Conservation (phyloP, 2,888 invertebrate species). For the Leptopilina drosophilae region DNA sequence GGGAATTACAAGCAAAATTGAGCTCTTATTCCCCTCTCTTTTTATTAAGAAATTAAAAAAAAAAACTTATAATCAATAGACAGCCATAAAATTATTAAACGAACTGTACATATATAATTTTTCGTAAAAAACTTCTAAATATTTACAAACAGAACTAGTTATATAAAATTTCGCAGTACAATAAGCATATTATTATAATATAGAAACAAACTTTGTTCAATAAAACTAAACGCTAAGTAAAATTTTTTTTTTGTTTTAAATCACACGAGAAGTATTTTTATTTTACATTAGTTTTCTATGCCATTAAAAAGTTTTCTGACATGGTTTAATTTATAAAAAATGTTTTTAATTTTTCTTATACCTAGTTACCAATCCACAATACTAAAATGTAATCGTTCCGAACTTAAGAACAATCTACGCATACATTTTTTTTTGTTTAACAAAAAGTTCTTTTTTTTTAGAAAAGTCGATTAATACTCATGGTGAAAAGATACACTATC, state of each 20-base stretch:
- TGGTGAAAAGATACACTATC: constrained; percentile 32
- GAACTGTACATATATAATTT: constrained; percentile 5
- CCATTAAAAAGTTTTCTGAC: constrained; percentile 1
- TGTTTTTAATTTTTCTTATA: neutral
- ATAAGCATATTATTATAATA: constrained; percentile 23
- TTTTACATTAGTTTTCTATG: neutral
- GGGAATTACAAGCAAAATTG: constrained; percentile 12
- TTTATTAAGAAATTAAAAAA: neutral
- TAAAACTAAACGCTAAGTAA: constrained; percentile 5
- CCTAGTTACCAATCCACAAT: constrained; percentile 27
- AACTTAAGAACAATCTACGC: constrained; percentile 33
- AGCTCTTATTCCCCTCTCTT: neutral
- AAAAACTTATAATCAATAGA: constrained; percentile 21
- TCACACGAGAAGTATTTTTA: neutral
- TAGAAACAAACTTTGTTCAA: neutral
- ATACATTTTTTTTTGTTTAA: too few species aligned
- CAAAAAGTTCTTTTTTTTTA: neutral
- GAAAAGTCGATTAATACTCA: constrained; percentile 35
- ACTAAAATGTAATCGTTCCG: constrained; percentile 24
- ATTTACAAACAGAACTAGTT: constrained; percentile 30
- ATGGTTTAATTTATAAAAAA: neutral
- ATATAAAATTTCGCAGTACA: constrained; percentile 23
- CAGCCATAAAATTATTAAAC: constrained; percentile 14
- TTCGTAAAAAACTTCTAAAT: constrained; percentile 9
- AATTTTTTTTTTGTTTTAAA: neutral